Evolutionary conservation across 1,140 invertebrate genomes (phyloP).

Genomic region (Leptinotarsa undecemlineata): DNA sequence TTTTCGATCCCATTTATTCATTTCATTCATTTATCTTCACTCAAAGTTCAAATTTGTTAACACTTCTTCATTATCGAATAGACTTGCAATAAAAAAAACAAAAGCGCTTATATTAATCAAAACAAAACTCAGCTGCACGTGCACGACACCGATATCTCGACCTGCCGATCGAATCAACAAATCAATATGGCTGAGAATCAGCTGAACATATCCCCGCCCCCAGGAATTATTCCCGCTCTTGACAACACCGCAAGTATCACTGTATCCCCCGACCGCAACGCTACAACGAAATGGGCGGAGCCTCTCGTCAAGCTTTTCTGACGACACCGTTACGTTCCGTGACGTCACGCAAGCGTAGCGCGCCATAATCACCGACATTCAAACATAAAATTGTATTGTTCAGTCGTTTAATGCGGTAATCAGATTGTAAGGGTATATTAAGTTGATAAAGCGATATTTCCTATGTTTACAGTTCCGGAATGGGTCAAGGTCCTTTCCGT

Average conservation of each 20-base stretch:
- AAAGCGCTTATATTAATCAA: neutral
- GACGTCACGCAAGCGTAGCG: slow-evolving; percentile 23
- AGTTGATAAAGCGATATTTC: neutral
- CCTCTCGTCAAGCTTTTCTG: slow-evolving; percentile 6
- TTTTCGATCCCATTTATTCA: too few relatives aligned
- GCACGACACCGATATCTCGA: neutral
- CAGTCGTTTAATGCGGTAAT: neutral
- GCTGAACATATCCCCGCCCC: neutral
- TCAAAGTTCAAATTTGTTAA: too few relatives aligned
- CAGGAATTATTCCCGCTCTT: neutral
- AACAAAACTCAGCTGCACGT: neutral
- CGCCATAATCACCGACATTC: neutral
- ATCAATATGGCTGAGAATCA: too few relatives aligned
- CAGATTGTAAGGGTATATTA: slow-evolving; percentile 1
- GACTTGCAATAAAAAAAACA: neutral
- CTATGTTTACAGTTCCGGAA: neutral
- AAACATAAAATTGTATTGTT: slow-evolving; percentile 6
- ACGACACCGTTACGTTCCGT: slow-evolving; percentile 31
- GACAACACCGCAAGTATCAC: neutral
- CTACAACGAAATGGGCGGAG: slow-evolving; percentile 14
- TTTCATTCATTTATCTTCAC: too few relatives aligned
- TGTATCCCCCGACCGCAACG: neutral
- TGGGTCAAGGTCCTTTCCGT: neutral
- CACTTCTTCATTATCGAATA: neutral
- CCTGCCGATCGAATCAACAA: too few relatives aligned